Evolutionary conservation across 2,797 vertebrate species (phyloP).

Genomic region (Mormyrus hasselquistii): DNA sequence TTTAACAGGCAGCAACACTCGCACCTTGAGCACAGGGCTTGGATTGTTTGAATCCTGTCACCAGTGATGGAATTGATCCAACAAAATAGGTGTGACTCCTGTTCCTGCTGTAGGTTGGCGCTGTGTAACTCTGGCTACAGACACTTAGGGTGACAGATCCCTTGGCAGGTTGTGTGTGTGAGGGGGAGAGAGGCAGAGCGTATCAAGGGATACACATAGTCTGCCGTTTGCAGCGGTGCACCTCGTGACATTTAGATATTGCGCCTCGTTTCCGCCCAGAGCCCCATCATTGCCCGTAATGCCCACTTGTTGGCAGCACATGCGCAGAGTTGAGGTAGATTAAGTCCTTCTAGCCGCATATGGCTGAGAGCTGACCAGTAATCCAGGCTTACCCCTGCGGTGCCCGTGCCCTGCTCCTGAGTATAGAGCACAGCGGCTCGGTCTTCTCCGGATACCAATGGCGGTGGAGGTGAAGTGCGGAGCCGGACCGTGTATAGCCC

Average conservation of each 20-base stretch:
- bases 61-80: background rate
- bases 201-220: constrained; percentile 31
- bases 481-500: constrained; percentile 43
- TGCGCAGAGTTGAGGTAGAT: constrained; percentile 41
- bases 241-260: background rate
- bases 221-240: constrained; percentile 25
- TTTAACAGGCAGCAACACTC: constrained; percentile 25
- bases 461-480: constrained; percentile 31
- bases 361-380: constrained; percentile 67
- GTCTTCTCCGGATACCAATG: constrained; percentile 38
- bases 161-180: background rate
- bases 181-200: background rate
- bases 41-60: background rate
- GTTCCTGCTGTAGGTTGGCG: background rate
- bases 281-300: background rate
- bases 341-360: constrained; percentile 61
- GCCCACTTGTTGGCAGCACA: constrained; percentile 21
- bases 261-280: constrained; percentile 13
- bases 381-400: constrained; percentile 62
- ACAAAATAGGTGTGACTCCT: background rate
- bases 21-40: constrained; percentile 16
- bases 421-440: background rate
- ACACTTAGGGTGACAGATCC: background rate
- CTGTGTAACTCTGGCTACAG: background rate
- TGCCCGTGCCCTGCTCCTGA: background rate